Evolutionary conservation across 2,888 invertebrate genomes (phyloP), one percentile per base, ranked within the genome.

Genomic region (Hoplodrina blanda): DNA sequence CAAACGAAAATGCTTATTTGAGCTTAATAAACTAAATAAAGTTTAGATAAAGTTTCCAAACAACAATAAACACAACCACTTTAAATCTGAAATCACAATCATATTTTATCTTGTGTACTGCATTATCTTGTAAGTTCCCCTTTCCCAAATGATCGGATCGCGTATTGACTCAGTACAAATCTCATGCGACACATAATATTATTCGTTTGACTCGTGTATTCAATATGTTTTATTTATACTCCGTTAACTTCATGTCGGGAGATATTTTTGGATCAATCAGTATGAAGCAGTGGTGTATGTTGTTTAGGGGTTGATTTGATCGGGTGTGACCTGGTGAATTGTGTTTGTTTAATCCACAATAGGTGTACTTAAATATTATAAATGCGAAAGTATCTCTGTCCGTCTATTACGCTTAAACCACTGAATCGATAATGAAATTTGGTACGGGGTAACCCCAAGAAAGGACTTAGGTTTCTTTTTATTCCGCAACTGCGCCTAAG

Each of bases 181-280:
- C 59, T 54, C 49, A 55, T 17, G 15, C 20, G 66, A 73, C 41
- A 62, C n/a, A 55, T 54, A 50, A 66, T 59, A 76, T 60, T 49
- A 66, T 66, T 65, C 73, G 41, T 53, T 73, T 55, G 19, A 55
- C 37, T 62, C 41, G 46, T 62, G 33, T 66, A 25, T 62, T 66
- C 66, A 62, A 66, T 54, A 54, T 55, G 10, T 62, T 66, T 66
- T 78, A 66, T 66, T 50, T 54, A 52, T 59, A 41, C 73, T 57
- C 61, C 25, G 72, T 62, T 78, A 54, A 55, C 41, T 52, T 60
- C 25, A n/a, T 52, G 50, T 44, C 15, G 25, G 33, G 30, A 49
- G 50, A 52, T 59, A 59, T 62, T 66, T 73, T 52, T 57, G 54
- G 46, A 59, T 65, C 46, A 78, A 78, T 62, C 64, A 72, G 49